Percentiles rank a stretch among this genome's conserved stretches.
These are phyloP conservation scores for Otocyon megalotis DNA, from an alignment of 2,113 vertebrate genomes.

Conservation along the genomic window DNA sequence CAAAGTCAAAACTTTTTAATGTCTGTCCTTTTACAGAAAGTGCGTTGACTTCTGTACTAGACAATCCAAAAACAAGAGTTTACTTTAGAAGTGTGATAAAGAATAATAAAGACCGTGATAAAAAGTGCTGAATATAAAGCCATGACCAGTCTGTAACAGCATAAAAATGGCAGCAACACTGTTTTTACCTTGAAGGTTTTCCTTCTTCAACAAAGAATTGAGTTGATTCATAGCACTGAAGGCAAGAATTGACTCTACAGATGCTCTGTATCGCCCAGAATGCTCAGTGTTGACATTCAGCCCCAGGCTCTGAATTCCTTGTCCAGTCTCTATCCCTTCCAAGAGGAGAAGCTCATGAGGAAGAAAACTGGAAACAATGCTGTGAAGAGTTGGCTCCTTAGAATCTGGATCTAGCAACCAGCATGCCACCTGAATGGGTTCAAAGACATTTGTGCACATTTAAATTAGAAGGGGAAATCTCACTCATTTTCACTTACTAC, in stretches of 20 bases:
- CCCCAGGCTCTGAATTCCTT: conserved; percentile 90
- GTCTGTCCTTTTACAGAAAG: neutral
- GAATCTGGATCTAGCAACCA: conserved; percentile 95
- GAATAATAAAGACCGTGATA: neutral
- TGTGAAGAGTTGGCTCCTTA: conserved; percentile 94
- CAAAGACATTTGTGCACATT: conserved; percentile 12
- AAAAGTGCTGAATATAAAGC: neutral
- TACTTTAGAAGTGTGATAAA: conserved; percentile 10
- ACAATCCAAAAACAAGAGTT: neutral
- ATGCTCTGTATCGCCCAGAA: conserved; percentile 93
- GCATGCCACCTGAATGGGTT: conserved; percentile 92
- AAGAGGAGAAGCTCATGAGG: conserved; percentile 92
- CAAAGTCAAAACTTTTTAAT: conserved; percentile 51
- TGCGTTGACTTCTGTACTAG: neutral
- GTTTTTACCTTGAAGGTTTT: conserved; percentile 91
- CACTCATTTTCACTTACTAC: conserved; percentile 5
- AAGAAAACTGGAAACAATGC: conserved; percentile 94
- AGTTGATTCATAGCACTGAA: conserved; percentile 92
- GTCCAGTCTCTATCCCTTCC: conserved; percentile 89
- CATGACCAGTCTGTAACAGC: neutral
- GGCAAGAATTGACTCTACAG: conserved; percentile 91
- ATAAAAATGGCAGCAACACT: neutral
- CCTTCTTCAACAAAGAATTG: conserved; percentile 88
- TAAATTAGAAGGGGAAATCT: neutral
- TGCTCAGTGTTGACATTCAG: conserved; percentile 84